Base-by-base conservation (phyloP, 2,888 invertebrate species). In the Opisthograptis luteolata region DNA sequence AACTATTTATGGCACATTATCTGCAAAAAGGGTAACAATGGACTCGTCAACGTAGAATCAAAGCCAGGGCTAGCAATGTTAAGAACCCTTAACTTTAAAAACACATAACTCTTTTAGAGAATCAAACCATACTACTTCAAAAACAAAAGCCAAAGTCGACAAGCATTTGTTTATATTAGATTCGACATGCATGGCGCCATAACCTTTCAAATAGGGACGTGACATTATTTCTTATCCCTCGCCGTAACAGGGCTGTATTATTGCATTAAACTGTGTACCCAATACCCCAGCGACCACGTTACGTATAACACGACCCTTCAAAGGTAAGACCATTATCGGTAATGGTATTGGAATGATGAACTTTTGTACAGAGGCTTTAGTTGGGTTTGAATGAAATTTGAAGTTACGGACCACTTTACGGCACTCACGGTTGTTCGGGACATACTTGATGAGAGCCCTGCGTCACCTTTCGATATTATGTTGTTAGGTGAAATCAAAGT, bases 271-370 rank as follows among this genome's bases (percentile, higher is more conserved):
- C n/a, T 31, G 25, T 31, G 10, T 28, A 13, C 13, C 30, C 24
- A 15, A 36, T 31, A 36, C 25, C 35, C 36, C 9, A 9, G 30
- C 10, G 48, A 25, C 36, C 36, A 19, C 27, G 37, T 27, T 15
- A 13, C 20, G 24, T 17, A 9, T 13, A 27, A 14, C 24, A 9
- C 20, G 40, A 15, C 42, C 31, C 28, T 42, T 40, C 42, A 36
- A 9, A 12, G 25, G 28, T 35, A 24, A 13, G 19, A 31, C 42
- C 22, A 10, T 20, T 6, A 10, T 8, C 9, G 24, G 30, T 35
- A 48, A 48, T 31, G 36, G 22, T 25, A 48, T 37, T 48, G 48
- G 37, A 42, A 42, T 48, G 9, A 42, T 25, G 10, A 31, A 37
- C 19, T 14, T 41, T 34, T 36, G 24, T 4, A 48, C 36, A n/a